phyloP scores from a whole-genome alignment of 2,113 vertebrate species.

The Catagonus wagneri region DNA sequence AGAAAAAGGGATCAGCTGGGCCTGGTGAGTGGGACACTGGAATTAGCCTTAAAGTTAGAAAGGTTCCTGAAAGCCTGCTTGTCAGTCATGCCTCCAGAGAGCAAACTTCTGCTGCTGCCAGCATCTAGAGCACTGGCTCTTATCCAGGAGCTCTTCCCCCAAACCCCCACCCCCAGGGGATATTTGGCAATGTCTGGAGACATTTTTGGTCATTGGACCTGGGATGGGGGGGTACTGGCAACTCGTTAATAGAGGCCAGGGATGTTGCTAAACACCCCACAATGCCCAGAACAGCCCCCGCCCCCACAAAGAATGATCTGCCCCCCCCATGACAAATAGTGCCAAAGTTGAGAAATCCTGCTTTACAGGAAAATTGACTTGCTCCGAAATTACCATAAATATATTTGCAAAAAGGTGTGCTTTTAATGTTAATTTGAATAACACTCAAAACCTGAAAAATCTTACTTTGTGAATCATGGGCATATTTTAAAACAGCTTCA shows the following conservation, averaged over 20 bases:
- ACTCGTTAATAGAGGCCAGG: background rate
- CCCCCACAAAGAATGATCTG: background rate
- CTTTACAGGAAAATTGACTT: background rate
- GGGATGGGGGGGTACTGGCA: background rate
- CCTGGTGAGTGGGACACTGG: background rate
- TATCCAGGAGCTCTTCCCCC: background rate
- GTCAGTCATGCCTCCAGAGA: background rate
- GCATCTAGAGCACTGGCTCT: background rate
- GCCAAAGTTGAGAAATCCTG: background rate
- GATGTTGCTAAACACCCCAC: background rate
- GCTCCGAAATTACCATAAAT: background rate
- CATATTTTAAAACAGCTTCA: conserved; percentile 32
- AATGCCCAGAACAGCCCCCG: background rate
- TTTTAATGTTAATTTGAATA: conserved; percentile 16
- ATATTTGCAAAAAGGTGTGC: background rate
- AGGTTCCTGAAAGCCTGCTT: background rate
- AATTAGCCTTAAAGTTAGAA: background rate
- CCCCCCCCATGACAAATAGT: background rate
- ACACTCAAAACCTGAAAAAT: conserved; percentile 6
- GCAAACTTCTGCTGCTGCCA: conserved; percentile 13
- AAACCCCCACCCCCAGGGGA: background rate
- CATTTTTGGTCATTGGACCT: background rate
- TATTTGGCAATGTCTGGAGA: background rate
- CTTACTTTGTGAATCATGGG: background rate
- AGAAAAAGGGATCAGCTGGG: background rate